phyloP scores from a whole-genome alignment of 2,888 invertebrate species.

The Drosophila mettleri region DNA sequence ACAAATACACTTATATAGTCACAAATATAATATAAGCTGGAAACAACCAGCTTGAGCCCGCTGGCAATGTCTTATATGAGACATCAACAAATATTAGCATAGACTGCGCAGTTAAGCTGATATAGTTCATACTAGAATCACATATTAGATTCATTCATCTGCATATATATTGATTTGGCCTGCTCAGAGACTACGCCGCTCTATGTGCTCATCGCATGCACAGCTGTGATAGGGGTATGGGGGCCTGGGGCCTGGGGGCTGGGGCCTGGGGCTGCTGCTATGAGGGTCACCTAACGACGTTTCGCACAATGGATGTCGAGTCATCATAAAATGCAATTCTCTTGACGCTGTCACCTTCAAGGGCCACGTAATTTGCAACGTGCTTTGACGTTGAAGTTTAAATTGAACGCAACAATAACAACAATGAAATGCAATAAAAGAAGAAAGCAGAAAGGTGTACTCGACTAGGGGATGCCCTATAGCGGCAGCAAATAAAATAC shows the following conservation, averaged over 20 bases:
- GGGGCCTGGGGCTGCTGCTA: background rate
- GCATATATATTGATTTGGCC: constrained; percentile 9
- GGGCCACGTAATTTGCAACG: constrained; percentile 72
- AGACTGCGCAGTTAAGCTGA: background rate
- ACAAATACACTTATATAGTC: too few species aligned
- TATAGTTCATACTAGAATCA: background rate
- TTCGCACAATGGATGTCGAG: constrained; percentile 52
- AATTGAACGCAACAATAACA: constrained; percentile 51
- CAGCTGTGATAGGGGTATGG: background rate
- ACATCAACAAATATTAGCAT: background rate
- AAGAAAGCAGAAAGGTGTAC: constrained; percentile 22
- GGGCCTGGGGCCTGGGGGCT: background rate
- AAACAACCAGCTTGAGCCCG: background rate
- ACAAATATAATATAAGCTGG: too few species aligned
- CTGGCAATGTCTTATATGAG: background rate
- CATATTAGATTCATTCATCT: background rate
- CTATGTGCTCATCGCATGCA: background rate
- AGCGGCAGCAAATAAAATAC: background rate
- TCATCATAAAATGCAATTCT: constrained; percentile 70
- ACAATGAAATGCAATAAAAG: constrained; percentile 24
- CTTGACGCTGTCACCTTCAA: constrained; percentile 68
- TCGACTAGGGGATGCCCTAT: constrained; percentile 8
- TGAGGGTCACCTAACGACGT: constrained; percentile 34
- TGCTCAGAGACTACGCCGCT: too few species aligned
- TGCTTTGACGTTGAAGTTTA: constrained; percentile 63